Base-by-base conservation (phyloP, 37 sponge, comb jelly and placozoan species). In the Chondrilla cf. caribensis region DNA sequence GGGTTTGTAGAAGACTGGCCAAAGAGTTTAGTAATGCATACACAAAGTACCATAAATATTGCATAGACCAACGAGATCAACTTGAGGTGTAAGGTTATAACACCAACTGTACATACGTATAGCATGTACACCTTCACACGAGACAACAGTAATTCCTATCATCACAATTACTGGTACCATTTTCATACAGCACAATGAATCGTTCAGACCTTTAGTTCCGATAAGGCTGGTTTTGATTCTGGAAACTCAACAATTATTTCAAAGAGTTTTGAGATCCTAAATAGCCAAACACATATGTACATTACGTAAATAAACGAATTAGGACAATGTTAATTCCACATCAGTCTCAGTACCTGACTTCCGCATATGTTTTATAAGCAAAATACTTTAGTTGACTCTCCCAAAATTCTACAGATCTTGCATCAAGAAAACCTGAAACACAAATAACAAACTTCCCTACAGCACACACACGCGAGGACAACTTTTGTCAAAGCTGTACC, bases 211-310 rank as follows among this genome's bases (percentile, higher is more conserved):
- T 83, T 90, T 21, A 96, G 81, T 29, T 96, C 97, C 60, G n/a
- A 11, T 38, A 96, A 60, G 18, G 92, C 92, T n/a, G 89, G 81
- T 51, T 86, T 81, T 33, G 92, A 91, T 32, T 96, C 97, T 35
- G 97, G 97, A 66, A 78, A 96, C 28, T 96, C 94, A 6, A 96
- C 94, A 38, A 96, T 83, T 24, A 96, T 96, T 21, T 96, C 94
- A 88, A 96, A 96, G 66, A 96, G 58, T 41, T 93, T 94, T 32
- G 36, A 55, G 24, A 96, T 91, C 58, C 97, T 90, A 77, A n/a
- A 65, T 36, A 35, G 4, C 35, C 21, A 38, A 33, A 18, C 25
- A n/a, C 25, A 58, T 0, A 35, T 33, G 15, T 2, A 60, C 9
- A 78, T 26, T 18, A 17, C 17, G 22, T 0, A 41, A 37, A 44